A percentile compares a stretch with the other conserved stretches of the same genome.
Evolutionary conservation across 2,113 vertebrate species (phyloP).

Genomic region (Tragulus kanchil): DNA sequence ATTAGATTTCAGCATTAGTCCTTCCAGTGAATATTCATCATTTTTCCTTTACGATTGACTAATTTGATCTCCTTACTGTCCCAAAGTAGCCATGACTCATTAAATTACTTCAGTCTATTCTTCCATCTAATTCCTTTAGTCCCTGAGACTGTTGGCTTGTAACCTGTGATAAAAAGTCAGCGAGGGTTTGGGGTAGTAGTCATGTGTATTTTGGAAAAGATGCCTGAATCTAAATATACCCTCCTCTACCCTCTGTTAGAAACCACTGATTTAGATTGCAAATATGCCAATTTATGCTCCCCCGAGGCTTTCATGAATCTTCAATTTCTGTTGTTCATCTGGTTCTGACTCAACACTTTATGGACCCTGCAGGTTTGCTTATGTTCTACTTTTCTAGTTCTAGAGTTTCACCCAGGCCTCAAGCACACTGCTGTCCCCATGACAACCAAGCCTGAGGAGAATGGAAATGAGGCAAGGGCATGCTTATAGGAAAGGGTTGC

Average conservation of each 20-base stretch:
- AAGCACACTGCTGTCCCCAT: neutral
- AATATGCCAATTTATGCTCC: neutral
- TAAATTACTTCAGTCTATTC: neutral
- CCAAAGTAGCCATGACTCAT: neutral
- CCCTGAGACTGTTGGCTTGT: neutral
- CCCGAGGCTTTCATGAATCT: neutral
- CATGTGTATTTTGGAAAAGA: neutral
- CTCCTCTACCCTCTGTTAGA: neutral
- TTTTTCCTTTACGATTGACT: too few relatives aligned
- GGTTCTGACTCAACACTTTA: neutral
- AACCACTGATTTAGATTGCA: neutral
- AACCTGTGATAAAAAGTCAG: neutral
- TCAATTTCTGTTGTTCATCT: neutral
- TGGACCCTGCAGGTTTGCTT: neutral
- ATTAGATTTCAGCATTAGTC: too few relatives aligned
- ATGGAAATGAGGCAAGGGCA: neutral
- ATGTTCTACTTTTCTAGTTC: slow-evolving; percentile 4
- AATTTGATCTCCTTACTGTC: neutral
- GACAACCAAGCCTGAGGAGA: neutral
- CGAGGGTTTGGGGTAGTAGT: neutral
- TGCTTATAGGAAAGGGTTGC: neutral
- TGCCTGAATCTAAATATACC: neutral
- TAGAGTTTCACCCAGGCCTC: neutral
- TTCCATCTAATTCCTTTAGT: neutral
- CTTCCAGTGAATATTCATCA: too few relatives aligned